Evolutionary conservation across 1,140 invertebrate species (phyloP).

Genomic region (Nomia melanderi): DNA sequence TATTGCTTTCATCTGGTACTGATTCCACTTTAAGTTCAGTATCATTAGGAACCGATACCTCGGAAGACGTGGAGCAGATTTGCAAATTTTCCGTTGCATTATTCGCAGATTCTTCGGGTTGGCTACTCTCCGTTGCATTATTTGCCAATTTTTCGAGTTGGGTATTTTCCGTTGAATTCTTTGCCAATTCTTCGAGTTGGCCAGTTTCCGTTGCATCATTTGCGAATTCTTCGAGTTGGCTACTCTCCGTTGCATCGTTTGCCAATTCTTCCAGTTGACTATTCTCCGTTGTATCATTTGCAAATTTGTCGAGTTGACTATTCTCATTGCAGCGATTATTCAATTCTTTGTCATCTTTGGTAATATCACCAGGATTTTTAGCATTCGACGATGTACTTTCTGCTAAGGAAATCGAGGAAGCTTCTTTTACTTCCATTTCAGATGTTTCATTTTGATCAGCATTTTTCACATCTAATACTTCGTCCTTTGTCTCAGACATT

Average conservation of each 20-base stretch:
- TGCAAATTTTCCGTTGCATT: conserved; percentile 2
- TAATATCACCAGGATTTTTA: conserved; percentile 13
- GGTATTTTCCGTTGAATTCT: not conserved
- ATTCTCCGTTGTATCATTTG: no score
- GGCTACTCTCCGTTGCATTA: no score
- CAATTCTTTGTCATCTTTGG: conserved; percentile 16
- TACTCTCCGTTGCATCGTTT: not conserved
- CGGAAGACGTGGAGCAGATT: conserved; percentile 33
- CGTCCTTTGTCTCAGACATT: not conserved
- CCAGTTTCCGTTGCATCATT: no score
- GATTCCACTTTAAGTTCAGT: conserved; percentile 6
- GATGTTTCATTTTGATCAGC: not conserved
- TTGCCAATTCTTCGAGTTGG: no score
- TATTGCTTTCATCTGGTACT: conserved; percentile 21
- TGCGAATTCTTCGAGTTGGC: no score
- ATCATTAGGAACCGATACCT: not conserved
- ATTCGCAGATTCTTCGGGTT: not conserved
- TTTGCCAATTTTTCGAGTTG: no score
- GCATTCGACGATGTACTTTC: not conserved
- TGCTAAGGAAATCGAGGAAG: not conserved
- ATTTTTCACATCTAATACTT: conserved; percentile 1
- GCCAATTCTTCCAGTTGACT: not conserved
- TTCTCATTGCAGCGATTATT: not conserved
- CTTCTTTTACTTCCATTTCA: conserved; percentile 2
- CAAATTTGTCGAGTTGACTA: no score